Base-by-base conservation (phyloP, 2,113 vertebrate species). In the Corythaeola cristata region DNA sequence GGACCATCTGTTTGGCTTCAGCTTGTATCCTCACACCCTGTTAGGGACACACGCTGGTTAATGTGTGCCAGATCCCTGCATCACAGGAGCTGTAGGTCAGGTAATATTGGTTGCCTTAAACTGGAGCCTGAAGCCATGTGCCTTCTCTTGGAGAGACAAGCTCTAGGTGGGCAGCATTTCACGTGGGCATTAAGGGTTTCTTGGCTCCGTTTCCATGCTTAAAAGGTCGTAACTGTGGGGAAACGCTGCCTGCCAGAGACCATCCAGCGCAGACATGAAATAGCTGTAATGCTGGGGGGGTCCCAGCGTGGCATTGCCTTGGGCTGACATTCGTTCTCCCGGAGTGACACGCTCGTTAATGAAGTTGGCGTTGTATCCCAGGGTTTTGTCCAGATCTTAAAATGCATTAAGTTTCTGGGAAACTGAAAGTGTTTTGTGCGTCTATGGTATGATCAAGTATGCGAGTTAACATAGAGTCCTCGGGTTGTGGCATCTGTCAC, bases 1-100 rank as follows among this genome's bases (percentile, higher is more conserved):
- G 52, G 90, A 89, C 96, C 93, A 97, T 93, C 91, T 96, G 93
- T 97, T 95, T 97, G 96, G 94, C 94, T 92, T 72, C 73, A 64
- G 89, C 59, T 83, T 91, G 64, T 56, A 74, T 85, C 87, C 92
- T 95, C 90, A 91, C 94, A 92, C 94, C 81, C 84, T 95, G 91
- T 75, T 85, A 92, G 87, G 93, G 94, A 62, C 71, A 56, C 87
- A 58, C 69, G 44, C 47, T 52, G 77, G 64, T 81, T 80, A 74
- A 80, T 28, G 59, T 67, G 73, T 89, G 93, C 88, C 94, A 96
- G 96, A 91, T 81, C 76, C 58, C 93, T 68, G 41, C 63, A 63
- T 85, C 60, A 7, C 88, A 73, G 91, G 66, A 87, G 88, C 60
- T 75, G 41, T 15, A 49, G 86, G 69, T 84, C 93, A 93, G 92